Percentiles rank a stretch among this genome's conserved stretches.
Conservation (phyloP, 2,113 vertebrate genomes). For the Chascanopsetta lugubris region DNA sequence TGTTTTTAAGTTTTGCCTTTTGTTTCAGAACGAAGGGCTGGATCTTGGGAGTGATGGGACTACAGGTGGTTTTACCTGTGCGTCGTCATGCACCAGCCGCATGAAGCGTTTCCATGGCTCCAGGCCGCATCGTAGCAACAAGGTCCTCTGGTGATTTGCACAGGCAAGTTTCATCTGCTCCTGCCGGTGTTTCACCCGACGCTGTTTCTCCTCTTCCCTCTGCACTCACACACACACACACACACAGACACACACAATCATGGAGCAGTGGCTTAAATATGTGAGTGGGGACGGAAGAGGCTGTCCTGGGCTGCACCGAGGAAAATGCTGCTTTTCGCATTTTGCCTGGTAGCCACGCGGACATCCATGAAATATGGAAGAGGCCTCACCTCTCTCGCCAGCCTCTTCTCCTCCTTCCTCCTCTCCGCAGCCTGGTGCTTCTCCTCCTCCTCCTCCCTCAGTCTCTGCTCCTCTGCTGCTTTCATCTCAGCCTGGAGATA, state of each 20-base stretch:
- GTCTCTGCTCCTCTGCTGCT: slow-evolving; percentile 85
- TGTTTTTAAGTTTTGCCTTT: neutral
- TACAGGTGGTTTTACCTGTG: slow-evolving; percentile 76
- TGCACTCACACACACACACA: slow-evolving; percentile 50
- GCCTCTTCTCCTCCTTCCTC: slow-evolving; percentile 84
- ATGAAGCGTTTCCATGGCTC: slow-evolving; percentile 88
- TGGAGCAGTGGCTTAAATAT: neutral
- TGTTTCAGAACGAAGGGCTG: too few relatives aligned
- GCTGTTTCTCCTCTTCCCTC: slow-evolving; percentile 89
- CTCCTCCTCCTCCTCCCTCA: slow-evolving; percentile 84
- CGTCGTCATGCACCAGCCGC: slow-evolving; percentile 75
- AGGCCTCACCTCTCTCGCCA: slow-evolving; percentile 83
- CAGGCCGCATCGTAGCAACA: slow-evolving; percentile 84
- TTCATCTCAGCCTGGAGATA: slow-evolving; percentile 84
- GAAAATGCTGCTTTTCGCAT: neutral
- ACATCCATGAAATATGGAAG: slow-evolving; percentile 20
- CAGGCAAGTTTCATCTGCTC: slow-evolving; percentile 80
- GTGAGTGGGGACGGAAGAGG: neutral
- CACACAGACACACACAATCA: neutral
- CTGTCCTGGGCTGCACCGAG: neutral
- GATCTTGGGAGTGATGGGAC: too few relatives aligned
- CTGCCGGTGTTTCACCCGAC: slow-evolving; percentile 78
- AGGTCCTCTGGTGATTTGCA: slow-evolving; percentile 81
- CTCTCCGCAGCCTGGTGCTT: slow-evolving; percentile 80
- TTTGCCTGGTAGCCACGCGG: slow-evolving; percentile 6